Evolutionary conservation across 2,113 vertebrate genomes (phyloP).

Genomic region (Dipodomys stephensi): DNA sequence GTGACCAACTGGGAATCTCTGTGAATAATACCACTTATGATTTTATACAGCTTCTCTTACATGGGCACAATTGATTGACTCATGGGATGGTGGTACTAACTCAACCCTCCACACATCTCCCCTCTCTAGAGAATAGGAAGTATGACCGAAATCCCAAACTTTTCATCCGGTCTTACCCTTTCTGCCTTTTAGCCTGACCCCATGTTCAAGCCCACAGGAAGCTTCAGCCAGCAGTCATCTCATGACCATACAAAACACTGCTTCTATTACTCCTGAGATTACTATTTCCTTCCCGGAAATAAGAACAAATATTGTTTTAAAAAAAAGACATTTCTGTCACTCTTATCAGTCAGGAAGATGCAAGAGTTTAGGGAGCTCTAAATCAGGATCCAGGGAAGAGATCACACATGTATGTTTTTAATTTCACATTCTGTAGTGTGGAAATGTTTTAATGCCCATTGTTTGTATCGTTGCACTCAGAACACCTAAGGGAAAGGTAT

Average conservation of each 20-base stretch:
- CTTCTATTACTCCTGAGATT: background rate
- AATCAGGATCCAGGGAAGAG: background rate
- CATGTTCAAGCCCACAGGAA: background rate
- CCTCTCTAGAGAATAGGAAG: background rate
- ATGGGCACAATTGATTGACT: background rate
- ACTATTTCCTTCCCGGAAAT: background rate
- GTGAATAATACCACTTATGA: background rate
- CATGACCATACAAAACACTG: background rate
- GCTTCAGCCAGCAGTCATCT: too few species aligned
- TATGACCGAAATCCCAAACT: background rate
- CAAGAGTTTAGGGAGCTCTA: background rate
- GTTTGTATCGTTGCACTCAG: background rate
- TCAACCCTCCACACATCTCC: background rate
- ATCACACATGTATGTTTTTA: background rate
- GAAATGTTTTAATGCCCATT: too few species aligned
- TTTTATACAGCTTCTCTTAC: background rate
- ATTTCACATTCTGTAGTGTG: too few species aligned
- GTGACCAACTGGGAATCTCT: background rate
- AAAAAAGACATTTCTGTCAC: background rate
- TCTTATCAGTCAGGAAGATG: background rate
- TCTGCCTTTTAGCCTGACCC: background rate
- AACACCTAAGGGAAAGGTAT: accelerated
- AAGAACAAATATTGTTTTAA: background rate
- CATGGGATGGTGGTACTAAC: background rate
- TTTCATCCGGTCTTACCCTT: background rate